phyloP scores from a whole-genome alignment of 1,140 invertebrate species.

The Gonatopus flavifemur region DNA sequence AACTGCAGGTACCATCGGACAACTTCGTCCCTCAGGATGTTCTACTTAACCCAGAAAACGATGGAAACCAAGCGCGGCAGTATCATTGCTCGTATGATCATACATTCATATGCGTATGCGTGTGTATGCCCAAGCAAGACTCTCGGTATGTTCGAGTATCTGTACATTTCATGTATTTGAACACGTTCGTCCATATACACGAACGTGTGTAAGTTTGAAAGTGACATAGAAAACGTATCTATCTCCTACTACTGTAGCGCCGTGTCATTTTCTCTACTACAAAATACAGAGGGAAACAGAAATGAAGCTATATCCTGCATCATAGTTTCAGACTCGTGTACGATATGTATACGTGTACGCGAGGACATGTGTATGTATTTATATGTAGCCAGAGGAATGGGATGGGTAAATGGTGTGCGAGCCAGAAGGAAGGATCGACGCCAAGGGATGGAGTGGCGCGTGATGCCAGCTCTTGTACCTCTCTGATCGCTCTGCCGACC shows the following conservation, averaged over 20 bases:
- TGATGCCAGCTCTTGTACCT: constrained; percentile 5
- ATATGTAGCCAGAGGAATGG: constrained; percentile 15
- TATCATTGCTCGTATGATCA: not conserved
- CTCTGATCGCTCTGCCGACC: constrained; percentile 13
- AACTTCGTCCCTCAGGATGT: constrained; percentile 15
- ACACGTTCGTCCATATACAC: too few relatives aligned
- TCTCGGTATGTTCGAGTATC: not conserved
- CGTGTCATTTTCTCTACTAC: not conserved
- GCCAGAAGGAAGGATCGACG: constrained; percentile 13
- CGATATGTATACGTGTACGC: not conserved
- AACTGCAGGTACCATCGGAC: not conserved
- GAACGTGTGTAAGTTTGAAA: too few relatives aligned
- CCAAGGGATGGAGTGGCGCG: constrained; percentile 10
- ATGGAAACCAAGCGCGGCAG: constrained; percentile 9
- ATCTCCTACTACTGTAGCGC: not conserved
- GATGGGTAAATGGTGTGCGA: too few relatives aligned
- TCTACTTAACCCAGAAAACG: constrained; percentile 24
- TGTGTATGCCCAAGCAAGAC: not conserved
- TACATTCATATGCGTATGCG: not conserved
- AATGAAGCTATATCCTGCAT: not conserved
- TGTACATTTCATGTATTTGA: not conserved
- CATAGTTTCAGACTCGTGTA: not conserved
- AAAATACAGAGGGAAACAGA: not conserved
- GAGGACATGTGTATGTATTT: not conserved
- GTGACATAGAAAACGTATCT: not conserved